These are phyloP conservation scores for Xylocopa sonorina DNA, from an alignment of 1,140 invertebrate species.

Conservation along the genomic window DNA sequence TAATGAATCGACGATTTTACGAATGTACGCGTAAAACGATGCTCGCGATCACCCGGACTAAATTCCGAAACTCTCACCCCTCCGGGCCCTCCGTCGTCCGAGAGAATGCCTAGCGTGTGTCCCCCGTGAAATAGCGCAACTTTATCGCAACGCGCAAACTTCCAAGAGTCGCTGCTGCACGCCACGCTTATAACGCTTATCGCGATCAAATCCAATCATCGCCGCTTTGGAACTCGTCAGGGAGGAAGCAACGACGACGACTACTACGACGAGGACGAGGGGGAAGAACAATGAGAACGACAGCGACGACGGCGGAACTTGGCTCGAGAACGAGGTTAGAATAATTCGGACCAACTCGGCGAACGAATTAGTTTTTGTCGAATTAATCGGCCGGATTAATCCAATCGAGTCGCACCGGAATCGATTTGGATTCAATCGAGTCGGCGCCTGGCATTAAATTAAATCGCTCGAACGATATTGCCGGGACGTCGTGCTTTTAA, in stretches of 20 bases:
- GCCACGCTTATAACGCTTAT: neutral
- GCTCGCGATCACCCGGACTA: slow-evolving; percentile 7
- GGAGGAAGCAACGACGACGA: neutral
- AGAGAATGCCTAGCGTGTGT: neutral
- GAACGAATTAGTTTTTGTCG: slow-evolving; percentile 77
- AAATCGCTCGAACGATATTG: slow-evolving; percentile 70
- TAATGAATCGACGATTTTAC: slow-evolving; percentile 54
- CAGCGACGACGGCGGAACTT: slow-evolving; percentile 7
- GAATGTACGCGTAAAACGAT: slow-evolving; percentile 52
- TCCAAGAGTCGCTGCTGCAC: no score
- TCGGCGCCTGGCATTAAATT: slow-evolving; percentile 71
- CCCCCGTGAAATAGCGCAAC: neutral
- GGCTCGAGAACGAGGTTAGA: slow-evolving; percentile 64
- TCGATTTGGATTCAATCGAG: slow-evolving; percentile 75
- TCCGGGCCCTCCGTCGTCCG: neutral
- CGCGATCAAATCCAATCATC: slow-evolving; percentile 7
- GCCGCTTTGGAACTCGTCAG: neutral
- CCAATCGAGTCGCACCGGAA: slow-evolving; percentile 72
- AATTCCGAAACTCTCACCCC: neutral
- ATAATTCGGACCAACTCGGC: slow-evolving; percentile 65
- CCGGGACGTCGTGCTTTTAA: slow-evolving; percentile 62
- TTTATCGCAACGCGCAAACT: neutral
- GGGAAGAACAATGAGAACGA: neutral
- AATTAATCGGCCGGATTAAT: slow-evolving; percentile 78
- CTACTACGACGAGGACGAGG: no score